Evolutionary conservation across 2,888 invertebrate genomes (phyloP).

Genomic region (Machimus rusticus): DNA sequence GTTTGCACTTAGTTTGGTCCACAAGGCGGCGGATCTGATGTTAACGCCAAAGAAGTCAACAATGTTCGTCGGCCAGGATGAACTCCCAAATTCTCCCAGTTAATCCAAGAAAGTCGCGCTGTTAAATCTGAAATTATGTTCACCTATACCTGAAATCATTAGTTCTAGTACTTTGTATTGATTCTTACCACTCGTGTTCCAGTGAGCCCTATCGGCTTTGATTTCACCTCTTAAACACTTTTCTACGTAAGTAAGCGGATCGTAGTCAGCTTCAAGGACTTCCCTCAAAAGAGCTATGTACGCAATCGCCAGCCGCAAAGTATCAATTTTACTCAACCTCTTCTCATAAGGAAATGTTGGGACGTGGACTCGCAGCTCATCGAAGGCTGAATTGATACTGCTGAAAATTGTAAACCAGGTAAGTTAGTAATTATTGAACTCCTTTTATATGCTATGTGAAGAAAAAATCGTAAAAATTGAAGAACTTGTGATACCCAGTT

Average conservation of each 20-base stretch:
- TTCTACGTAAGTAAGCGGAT: constrained; percentile 93
- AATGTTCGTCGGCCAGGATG: constrained; percentile 86
- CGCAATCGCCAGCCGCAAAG: constrained; percentile 93
- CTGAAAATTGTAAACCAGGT: constrained; percentile 67
- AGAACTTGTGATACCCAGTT: constrained; percentile 71
- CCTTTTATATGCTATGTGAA: not conserved
- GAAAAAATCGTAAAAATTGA: not conserved
- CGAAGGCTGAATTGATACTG: constrained; percentile 99
- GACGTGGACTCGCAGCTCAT: constrained; percentile 95
- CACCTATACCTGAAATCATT: constrained; percentile 10
- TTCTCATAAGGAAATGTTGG: constrained; percentile 99
- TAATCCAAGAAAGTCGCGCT: constrained; percentile 96
- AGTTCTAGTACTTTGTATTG: not conserved
- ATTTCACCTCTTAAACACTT: constrained; percentile 89
- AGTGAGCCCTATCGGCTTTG: constrained; percentile 86
- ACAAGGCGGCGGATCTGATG: constrained; percentile 68
- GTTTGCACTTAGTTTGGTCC: not conserved
- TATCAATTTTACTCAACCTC: constrained; percentile 97
- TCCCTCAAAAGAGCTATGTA: constrained; percentile 94
- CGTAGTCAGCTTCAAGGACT: constrained; percentile 86
- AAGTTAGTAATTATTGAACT: not conserved
- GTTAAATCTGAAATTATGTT: constrained; percentile 80
- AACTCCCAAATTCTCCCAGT: constrained; percentile 98
- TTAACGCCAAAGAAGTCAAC: constrained; percentile 80
- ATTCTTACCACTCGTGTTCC: constrained; percentile 91